Percentiles rank a stretch among this genome's conserved stretches.
Evolutionary conservation across 2,888 invertebrate genomes (phyloP).

Genomic region (Lamellibrachia satsuma): DNA sequence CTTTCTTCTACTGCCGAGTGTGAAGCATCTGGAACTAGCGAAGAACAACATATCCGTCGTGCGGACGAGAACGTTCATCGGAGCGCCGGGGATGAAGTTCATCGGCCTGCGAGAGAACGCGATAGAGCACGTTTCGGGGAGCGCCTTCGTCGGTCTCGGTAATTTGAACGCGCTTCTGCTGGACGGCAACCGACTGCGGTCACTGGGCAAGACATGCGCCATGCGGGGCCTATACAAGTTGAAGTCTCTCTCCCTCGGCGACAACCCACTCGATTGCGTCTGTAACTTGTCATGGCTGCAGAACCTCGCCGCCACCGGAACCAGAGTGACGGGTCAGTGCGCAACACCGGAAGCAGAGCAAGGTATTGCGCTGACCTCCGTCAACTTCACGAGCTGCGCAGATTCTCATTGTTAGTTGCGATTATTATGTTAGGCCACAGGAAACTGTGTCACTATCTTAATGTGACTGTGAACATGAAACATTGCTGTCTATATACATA

Average conservation of each 20-base stretch:
- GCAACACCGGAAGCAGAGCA: slow-evolving; percentile 18
- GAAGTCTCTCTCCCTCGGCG: slow-evolving; percentile 27
- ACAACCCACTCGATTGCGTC: slow-evolving; percentile 38
- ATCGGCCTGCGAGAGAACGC: slow-evolving; percentile 30
- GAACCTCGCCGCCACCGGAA: slow-evolving; percentile 21
- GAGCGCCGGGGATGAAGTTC: slow-evolving; percentile 30
- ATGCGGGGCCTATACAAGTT: slow-evolving; percentile 26
- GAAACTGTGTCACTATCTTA: too few species aligned
- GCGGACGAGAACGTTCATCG: slow-evolving; percentile 32
- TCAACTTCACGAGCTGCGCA: neutral
- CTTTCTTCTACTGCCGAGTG: slow-evolving; percentile 34
- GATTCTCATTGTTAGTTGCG: neutral
- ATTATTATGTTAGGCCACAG: too few species aligned
- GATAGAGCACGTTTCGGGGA: slow-evolving; percentile 33
- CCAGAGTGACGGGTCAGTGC: slow-evolving; percentile 28
- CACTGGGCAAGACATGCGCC: slow-evolving; percentile 26
- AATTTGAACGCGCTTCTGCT: slow-evolving; percentile 28
- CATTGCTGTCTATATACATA: too few species aligned
- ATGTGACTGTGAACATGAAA: too few species aligned
- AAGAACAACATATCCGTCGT: slow-evolving; percentile 36
- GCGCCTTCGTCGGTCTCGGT: slow-evolving; percentile 33
- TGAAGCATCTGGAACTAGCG: slow-evolving; percentile 32
- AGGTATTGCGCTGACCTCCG: neutral
- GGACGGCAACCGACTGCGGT: slow-evolving; percentile 32
- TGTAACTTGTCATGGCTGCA: slow-evolving; percentile 33